These are phyloP conservation scores for Acropternis orthonyx DNA, from an alignment of 2,797 vertebrate genomes.

Conservation along the genomic window DNA sequence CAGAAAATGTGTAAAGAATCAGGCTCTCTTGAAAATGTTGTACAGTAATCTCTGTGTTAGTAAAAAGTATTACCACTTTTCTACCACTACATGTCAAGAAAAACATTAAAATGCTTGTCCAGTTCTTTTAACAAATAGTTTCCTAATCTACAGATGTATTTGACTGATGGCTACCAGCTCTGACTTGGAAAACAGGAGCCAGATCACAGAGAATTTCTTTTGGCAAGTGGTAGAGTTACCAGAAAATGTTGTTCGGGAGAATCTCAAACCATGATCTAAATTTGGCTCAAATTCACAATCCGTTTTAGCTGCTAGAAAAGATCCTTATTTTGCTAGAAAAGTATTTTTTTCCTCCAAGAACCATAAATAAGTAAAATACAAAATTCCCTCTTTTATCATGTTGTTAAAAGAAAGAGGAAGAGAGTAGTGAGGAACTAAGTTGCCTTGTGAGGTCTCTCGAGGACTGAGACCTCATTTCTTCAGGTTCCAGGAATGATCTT, in stretches of 20 bases:
- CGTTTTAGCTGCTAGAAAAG: background rate
- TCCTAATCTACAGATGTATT: background rate
- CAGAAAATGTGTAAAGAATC: background rate
- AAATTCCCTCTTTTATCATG: background rate
- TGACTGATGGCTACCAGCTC: background rate
- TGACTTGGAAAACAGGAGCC: background rate
- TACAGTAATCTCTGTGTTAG: background rate
- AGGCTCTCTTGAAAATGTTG: background rate
- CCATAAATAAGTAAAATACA: background rate
- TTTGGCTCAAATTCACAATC: background rate
- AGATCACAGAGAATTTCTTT: background rate
- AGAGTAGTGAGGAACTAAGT: background rate
- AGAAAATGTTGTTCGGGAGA: background rate
- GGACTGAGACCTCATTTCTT: background rate
- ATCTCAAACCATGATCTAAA: background rate
- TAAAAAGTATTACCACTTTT: background rate
- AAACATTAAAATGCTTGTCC: background rate
- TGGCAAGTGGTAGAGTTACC: background rate
- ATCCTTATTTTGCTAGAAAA: background rate
- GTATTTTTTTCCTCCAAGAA: background rate
- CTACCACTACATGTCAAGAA: background rate
- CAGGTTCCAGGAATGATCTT: background rate
- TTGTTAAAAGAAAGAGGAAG: background rate
- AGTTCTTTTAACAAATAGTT: background rate
- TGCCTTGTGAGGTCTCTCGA: background rate